A percentile compares a stretch with the other conserved stretches of the same genome.
Evolutionary conservation across 37 sponge, comb jelly and placozoan species (phyloP).

Genomic region (Halichondria panicea): DNA sequence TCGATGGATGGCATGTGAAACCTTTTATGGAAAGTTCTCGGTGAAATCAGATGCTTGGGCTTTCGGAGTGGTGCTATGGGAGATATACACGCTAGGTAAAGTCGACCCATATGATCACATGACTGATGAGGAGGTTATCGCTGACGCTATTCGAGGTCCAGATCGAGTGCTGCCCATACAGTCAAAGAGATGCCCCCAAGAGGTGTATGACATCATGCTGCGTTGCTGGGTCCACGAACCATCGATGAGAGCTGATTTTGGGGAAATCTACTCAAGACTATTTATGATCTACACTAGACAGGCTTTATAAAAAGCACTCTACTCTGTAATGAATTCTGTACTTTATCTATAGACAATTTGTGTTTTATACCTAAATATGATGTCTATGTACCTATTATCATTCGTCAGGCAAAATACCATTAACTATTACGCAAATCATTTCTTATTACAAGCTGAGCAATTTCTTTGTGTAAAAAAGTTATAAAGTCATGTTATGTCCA

Average conservation of each 20-base stretch:
- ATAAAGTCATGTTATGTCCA: too few relatives aligned
- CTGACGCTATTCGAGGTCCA: slow-evolving; percentile 76
- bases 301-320: slow-evolving; percentile 27
- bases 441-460: too few relatives aligned
- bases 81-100: slow-evolving; percentile 74
- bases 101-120: slow-evolving; percentile 75
- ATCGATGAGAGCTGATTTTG: slow-evolving; percentile 62
- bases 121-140: slow-evolving; percentile 85
- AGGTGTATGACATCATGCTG: slow-evolving; percentile 73
- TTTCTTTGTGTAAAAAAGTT: too few relatives aligned
- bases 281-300: slow-evolving; percentile 67
- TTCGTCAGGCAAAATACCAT: too few relatives aligned
- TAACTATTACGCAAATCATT: too few relatives aligned
- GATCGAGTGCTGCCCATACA: slow-evolving; percentile 34
- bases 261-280: slow-evolving; percentile 59
- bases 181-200: slow-evolving; percentile 49
- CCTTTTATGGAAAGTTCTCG: slow-evolving; percentile 87
- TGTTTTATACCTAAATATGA: too few relatives aligned
- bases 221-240: slow-evolving; percentile 77
- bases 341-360: too few relatives aligned
- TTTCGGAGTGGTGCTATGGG: slow-evolving; percentile 86
- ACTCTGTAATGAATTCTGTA: too few relatives aligned
- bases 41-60: slow-evolving; percentile 88
- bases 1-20: slow-evolving; percentile 90
- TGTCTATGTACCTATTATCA: too few relatives aligned